Evolutionary conservation across 1,140 invertebrate genomes (phyloP).

Genomic region (Drosophila eugracilis): DNA sequence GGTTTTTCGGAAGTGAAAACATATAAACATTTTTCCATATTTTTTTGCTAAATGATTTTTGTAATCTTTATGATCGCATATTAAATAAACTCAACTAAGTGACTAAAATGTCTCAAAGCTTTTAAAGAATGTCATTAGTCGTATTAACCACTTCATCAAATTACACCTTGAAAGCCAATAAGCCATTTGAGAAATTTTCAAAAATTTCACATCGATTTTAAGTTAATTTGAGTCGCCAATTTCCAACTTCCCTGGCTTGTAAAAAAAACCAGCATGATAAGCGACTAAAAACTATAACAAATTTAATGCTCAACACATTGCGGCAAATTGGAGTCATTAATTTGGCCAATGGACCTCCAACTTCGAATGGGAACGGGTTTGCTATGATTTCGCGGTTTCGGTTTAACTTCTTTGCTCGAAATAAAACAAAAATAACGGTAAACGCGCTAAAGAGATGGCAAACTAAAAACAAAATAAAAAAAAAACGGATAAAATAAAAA

Average conservation of each 20-base stretch:
- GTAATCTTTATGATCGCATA: neutral
- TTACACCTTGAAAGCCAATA: neutral
- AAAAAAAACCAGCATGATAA: conserved; percentile 20
- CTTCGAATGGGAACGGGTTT: conserved; percentile 48
- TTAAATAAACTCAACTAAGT: neutral
- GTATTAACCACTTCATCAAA: conserved; percentile 1
- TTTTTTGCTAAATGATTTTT: neutral
- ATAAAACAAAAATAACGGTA: conserved; percentile 53
- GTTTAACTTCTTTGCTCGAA: conserved; percentile 20
- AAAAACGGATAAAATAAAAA: conserved; percentile 21
- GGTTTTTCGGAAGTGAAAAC: too few relatives aligned
- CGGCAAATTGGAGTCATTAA: conserved; percentile 63
- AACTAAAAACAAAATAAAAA: conserved; percentile 13
- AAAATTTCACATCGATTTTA: conserved; percentile 26
- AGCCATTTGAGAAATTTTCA: conserved; percentile 1
- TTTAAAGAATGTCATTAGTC: conserved; percentile 14
- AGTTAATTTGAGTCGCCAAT: conserved; percentile 29
- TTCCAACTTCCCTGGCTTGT: conserved; percentile 16
- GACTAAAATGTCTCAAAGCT: neutral
- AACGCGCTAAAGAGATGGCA: conserved; percentile 15
- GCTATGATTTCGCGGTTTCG: conserved; percentile 9
- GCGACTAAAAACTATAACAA: conserved; percentile 42
- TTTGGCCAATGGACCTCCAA: conserved; percentile 46
- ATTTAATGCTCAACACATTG: conserved; percentile 61
- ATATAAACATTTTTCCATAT: neutral